phyloP scores from a whole-genome alignment of 1,140 invertebrate species.

The Elymnias hypermnestra region DNA sequence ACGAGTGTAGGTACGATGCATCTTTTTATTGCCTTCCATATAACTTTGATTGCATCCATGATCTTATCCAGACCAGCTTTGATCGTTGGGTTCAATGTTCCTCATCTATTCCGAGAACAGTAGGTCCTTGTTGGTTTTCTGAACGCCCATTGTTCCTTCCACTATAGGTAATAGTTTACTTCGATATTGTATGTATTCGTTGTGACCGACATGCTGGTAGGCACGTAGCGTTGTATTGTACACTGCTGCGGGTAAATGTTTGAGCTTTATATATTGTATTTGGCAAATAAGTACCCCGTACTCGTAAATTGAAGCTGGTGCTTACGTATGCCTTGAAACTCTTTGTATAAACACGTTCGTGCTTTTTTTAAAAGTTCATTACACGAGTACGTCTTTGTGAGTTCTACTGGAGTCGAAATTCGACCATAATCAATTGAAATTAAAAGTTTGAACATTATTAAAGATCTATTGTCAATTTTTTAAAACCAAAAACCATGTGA shows the following conservation, averaged over 20 bases:
- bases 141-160: conserved; percentile 46
- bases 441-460: too few species aligned
- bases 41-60: conserved; percentile 24
- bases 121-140: conserved; percentile 41
- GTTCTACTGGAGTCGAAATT: too few species aligned
- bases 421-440: too few species aligned
- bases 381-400: too few species aligned
- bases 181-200: conserved; percentile 29
- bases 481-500: too few species aligned
- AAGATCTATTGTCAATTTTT: too few species aligned
- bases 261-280: conserved; percentile 2
- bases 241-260: conserved; percentile 20
- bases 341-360: conserved; percentile 13
- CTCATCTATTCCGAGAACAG: conserved; percentile 46
- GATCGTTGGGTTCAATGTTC: conserved; percentile 22
- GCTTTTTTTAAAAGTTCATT: background rate
- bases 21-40: conserved; percentile 17
- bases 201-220: conserved; percentile 37
- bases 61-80: conserved; percentile 29
- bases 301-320: too few species aligned
- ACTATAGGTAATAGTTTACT: conserved; percentile 25
- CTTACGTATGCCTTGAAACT: conserved; percentile 1
- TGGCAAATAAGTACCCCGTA: conserved; percentile 6
- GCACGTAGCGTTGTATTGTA: conserved; percentile 42
- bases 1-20: conserved; percentile 15